Conservation (phyloP, 30 jellyfish, hydroid and myxozoan genomes). For the Chrysaora quinquecirrha region DNA sequence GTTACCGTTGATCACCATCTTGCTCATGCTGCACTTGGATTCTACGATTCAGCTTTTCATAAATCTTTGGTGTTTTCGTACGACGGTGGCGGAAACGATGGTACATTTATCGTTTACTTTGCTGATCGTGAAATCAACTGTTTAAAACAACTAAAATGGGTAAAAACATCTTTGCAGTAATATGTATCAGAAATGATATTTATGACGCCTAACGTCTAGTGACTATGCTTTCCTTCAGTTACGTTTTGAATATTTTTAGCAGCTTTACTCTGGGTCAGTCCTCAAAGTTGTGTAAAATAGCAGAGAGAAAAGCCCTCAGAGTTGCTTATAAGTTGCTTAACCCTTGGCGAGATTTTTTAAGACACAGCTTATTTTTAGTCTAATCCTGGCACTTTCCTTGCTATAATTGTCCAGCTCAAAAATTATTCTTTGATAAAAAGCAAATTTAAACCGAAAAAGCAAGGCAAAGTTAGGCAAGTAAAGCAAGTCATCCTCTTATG, state of each 20-base stretch:
- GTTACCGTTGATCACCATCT: conserved; percentile 52
- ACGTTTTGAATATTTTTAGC: neutral
- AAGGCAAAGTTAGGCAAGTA: too few relatives aligned
- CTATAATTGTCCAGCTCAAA: too few relatives aligned
- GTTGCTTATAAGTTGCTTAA: too few relatives aligned
- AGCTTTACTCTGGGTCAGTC: too few relatives aligned
- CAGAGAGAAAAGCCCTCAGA: too few relatives aligned
- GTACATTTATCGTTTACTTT: conserved; percentile 48
- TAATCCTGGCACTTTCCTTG: too few relatives aligned
- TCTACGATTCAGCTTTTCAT: conserved; percentile 42
- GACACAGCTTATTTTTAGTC: too few relatives aligned
- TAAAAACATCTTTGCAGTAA: neutral
- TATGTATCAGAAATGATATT: neutral
- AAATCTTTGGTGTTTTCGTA: conserved; percentile 35
- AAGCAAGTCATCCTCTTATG: too few relatives aligned
- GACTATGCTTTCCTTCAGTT: neutral
- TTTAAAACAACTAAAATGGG: conserved; percentile 44
- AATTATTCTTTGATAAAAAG: too few relatives aligned
- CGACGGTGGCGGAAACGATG: conserved; percentile 72
- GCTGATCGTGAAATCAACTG: conserved; percentile 17
- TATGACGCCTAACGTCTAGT: neutral
- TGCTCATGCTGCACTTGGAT: conserved; percentile 67
- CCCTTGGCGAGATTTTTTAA: too few relatives aligned
- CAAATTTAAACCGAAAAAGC: too few relatives aligned
- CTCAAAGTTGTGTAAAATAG: too few relatives aligned